Evolutionary conservation across 2,888 invertebrate species (phyloP).

Genomic region (Meghimatium bilineatum): DNA sequence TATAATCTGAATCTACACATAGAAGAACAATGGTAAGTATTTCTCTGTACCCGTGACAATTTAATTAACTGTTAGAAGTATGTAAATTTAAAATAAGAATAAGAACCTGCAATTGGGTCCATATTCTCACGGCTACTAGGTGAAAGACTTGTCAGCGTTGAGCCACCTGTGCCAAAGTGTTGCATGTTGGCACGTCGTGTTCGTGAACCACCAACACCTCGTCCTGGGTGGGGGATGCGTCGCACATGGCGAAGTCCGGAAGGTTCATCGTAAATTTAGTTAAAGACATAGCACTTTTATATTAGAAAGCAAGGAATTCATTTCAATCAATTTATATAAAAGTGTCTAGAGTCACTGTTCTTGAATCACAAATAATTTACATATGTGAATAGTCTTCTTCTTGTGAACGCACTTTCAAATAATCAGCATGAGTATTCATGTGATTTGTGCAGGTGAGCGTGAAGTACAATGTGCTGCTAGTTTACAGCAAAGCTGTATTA

Average conservation of each 20-base stretch:
- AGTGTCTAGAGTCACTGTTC: background rate
- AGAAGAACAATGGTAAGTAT: background rate
- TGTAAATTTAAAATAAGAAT: background rate
- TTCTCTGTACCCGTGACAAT: background rate
- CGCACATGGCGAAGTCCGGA: conserved; percentile 83
- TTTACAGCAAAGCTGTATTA: no score
- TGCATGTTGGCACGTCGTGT: conserved; percentile 92
- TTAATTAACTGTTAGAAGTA: background rate
- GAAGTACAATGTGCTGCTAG: no score
- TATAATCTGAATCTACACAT: background rate
- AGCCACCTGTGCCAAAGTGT: conserved; percentile 91
- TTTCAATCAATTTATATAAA: background rate
- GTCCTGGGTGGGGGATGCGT: conserved; percentile 88
- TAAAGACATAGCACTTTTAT: conserved; percentile 42
- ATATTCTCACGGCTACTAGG: conserved; percentile 94
- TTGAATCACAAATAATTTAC: no score
- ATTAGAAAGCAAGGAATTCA: background rate
- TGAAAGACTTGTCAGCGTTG: conserved; percentile 86
- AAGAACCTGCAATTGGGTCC: conserved; percentile 89
- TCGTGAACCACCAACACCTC: conserved; percentile 84
- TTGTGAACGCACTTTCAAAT: no score
- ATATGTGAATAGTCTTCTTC: no score
- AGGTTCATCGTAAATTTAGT: conserved; percentile 87
- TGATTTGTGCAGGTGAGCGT: no score
- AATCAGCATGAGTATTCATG: no score